phyloP scores from a whole-genome alignment of 92 coral and sea anemone genomes.

The Plumapathes pennacea region DNA sequence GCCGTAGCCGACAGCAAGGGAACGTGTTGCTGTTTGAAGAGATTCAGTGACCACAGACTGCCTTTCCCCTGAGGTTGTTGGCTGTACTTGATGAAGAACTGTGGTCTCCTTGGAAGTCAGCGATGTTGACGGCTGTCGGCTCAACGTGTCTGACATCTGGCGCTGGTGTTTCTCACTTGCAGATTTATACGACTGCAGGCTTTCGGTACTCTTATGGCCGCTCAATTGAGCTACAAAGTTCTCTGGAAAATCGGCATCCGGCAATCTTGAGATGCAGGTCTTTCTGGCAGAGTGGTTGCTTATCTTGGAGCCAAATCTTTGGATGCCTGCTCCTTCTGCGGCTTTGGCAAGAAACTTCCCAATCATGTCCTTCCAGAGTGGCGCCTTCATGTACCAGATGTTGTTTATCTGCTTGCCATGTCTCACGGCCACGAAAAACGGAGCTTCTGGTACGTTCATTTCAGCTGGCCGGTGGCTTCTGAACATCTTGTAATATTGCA shows the following conservation, averaged over 20 bases:
- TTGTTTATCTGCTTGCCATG: not conserved
- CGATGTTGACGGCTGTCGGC: too few species aligned
- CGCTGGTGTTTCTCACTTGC: too few species aligned
- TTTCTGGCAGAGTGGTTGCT: constrained; percentile 30
- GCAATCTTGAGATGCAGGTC: constrained; percentile 22
- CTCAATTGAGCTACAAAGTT: constrained; percentile 22
- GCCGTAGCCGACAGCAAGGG: too few species aligned
- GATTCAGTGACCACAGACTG: too few species aligned
- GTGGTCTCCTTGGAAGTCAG: too few species aligned
- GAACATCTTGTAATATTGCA: constrained; percentile 34
- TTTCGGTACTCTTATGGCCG: constrained; percentile 22
- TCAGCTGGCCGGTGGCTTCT: constrained; percentile 40
- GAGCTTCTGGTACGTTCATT: constrained; percentile 38
- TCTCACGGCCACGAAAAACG: constrained; percentile 36
- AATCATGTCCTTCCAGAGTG: constrained; percentile 28
- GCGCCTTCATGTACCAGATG: constrained; percentile 26
- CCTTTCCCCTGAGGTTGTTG: too few species aligned
- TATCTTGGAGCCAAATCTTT: constrained; percentile 8
- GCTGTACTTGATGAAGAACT: too few species aligned
- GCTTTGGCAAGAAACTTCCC: constrained; percentile 30
- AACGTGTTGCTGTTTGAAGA: too few species aligned
- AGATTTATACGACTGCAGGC: constrained; percentile 30
- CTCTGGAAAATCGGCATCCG: constrained; percentile 30
- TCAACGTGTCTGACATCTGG: too few species aligned
- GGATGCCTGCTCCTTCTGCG: constrained; percentile 9